Base-by-base conservation (phyloP, 1,140 invertebrate genomes). In the Panulirus ornatus region DNA sequence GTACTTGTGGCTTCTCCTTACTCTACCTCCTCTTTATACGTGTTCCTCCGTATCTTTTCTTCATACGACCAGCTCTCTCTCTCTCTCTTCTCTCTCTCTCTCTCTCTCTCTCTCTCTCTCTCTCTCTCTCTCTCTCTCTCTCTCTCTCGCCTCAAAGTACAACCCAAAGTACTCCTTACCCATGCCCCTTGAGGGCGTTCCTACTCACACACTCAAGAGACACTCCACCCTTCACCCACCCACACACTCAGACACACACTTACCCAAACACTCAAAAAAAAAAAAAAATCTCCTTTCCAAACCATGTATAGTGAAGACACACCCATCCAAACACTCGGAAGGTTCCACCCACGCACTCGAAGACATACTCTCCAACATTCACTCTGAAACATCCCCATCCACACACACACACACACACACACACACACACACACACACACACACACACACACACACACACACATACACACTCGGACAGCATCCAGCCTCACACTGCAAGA, bases 371-470 rank as follows among this genome's bases (percentile, higher is more conserved):
- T n/a, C n/a, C n/a, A n/a, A n/a, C n/a, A n/a, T n/a, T n/a, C n/a
- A n/a, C n/a, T n/a, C n/a, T n/a, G n/a, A n/a, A n/a, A n/a, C n/a
- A n/a, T n/a, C n/a, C 19, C 40, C 38, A 38, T 16, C 14, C 36
- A 11, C 42, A 0, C 66, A 70, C 66, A 70, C 16, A n/a, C 27
- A 63, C 66, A 30, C 66, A 70, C 58, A 71, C 30, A 71, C 30
- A 71, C 30, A 71, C 70, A 19, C 70, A 30, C 30, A 71, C 14
- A 71, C 30, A 71, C 30, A 71, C 30, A 14, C 70, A 19, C 8
- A 34, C 71, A 34, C 30, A 36, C 38, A 40, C 71, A 75, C 71
- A 75, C 38, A 36, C 38, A 34, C 71, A 36, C 71, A 75, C 71
- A 34, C 38, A 36, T 36, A 66, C 63, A 47, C 44, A 47, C 63